phyloP scores from a whole-genome alignment of 2,113 vertebrate genomes.

The Xiphias gladius region DNA sequence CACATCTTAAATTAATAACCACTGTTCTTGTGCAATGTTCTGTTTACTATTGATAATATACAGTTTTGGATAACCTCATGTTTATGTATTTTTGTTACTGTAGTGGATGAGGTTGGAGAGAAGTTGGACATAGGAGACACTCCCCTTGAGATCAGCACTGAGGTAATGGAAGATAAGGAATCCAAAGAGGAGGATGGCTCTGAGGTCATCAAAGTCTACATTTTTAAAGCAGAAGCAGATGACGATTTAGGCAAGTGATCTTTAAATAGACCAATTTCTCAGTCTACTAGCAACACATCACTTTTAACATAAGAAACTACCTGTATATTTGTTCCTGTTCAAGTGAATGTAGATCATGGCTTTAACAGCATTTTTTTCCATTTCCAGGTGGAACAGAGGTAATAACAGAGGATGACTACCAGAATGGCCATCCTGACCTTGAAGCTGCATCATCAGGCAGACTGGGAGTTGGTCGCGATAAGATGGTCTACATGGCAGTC shows the following conservation, averaged over 20 bases:
- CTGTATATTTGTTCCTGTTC: background rate
- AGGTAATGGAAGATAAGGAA: slow-evolving; percentile 92
- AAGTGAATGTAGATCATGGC: background rate
- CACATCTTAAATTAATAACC: background rate
- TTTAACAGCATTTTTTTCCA: slow-evolving; percentile 25
- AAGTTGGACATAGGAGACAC: slow-evolving; percentile 95
- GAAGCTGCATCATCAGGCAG: slow-evolving; percentile 91
- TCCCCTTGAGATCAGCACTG: slow-evolving; percentile 95
- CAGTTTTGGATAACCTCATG: slow-evolving; percentile 17
- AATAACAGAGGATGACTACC: slow-evolving; percentile 96
- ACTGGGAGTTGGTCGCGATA: slow-evolving; percentile 93
- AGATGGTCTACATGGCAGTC: slow-evolving; percentile 99
- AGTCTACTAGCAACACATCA: no score
- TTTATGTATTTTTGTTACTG: slow-evolving; percentile 60
- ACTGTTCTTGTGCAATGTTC: background rate
- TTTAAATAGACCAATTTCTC: background rate
- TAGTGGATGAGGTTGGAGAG: slow-evolving; percentile 98
- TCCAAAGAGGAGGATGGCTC: slow-evolving; percentile 95
- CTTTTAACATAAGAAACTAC: background rate
- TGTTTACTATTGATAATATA: background rate
- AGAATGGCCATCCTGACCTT: slow-evolving; percentile 93
- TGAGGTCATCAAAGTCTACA: slow-evolving; percentile 99
- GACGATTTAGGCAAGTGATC: slow-evolving; percentile 93
- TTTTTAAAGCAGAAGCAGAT: slow-evolving; percentile 99
- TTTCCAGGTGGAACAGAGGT: slow-evolving; percentile 95